phyloP scores from a whole-genome alignment of 2,113 vertebrate genomes.

The Pedionomus torquatus region DNA sequence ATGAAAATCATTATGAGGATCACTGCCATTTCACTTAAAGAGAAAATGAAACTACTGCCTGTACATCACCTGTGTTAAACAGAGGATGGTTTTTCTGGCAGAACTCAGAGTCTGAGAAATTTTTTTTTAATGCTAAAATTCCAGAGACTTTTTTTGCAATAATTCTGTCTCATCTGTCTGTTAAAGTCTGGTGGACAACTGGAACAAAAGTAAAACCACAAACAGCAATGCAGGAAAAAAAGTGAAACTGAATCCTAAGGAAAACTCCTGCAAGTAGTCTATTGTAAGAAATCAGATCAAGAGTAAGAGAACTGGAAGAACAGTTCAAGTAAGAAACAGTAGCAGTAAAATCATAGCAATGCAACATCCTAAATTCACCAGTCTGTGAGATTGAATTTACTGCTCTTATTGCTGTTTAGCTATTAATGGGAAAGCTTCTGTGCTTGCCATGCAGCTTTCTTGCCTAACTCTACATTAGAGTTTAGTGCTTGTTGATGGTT shows the following conservation, averaged over 20 bases:
- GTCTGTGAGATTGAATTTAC: not conserved
- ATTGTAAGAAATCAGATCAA: not conserved
- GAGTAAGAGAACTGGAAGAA: not conserved
- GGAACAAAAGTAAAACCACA: not conserved
- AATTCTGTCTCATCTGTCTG: not conserved
- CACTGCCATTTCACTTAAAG: not conserved
- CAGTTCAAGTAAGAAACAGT: not conserved
- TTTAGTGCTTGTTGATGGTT: not conserved
- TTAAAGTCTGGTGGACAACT: not conserved
- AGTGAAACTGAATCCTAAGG: not conserved
- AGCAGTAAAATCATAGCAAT: not conserved
- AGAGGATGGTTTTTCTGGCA: not conserved
- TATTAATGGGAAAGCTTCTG: not conserved
- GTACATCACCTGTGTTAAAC: not conserved
- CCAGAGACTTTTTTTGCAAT: not conserved
- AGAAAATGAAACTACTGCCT: not conserved
- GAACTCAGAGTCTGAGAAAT: not conserved
- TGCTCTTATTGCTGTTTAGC: not conserved
- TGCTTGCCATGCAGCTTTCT: not conserved
- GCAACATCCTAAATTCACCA: not conserved
- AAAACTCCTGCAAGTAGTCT: not conserved
- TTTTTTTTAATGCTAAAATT: not conserved
- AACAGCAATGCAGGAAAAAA: not conserved
- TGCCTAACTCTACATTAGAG: not conserved
- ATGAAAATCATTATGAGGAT: not conserved